Conservation (phyloP, 2,113 vertebrate species). For the Macquaria ambigua region DNA sequence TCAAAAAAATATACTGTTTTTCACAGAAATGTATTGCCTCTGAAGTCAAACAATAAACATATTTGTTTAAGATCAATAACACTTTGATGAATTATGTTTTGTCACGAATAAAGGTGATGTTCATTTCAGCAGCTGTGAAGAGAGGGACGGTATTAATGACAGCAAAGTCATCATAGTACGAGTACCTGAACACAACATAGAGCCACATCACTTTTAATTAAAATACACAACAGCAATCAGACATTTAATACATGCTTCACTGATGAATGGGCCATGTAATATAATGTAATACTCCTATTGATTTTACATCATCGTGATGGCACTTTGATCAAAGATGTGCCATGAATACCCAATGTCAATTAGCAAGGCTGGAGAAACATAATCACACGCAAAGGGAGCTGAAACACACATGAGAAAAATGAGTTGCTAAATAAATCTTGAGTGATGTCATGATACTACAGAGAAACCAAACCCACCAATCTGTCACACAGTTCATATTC, state of each 20-base stretch:
- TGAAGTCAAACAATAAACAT: neutral
- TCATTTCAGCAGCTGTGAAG: neutral
- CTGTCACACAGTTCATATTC: neutral
- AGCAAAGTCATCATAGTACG: neutral
- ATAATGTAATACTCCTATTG: constrained; percentile 14
- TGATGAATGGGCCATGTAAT: constrained; percentile 26
- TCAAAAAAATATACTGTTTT: constrained; percentile 15
- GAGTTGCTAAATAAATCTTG: neutral
- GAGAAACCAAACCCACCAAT: neutral
- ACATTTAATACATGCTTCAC: constrained; percentile 14
- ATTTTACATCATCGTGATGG: constrained; percentile 23
- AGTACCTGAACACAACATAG: neutral
- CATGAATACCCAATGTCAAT: constrained; percentile 8
- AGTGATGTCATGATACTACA: constrained; percentile 1
- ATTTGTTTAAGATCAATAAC: neutral
- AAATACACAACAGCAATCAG: constrained; percentile 12
- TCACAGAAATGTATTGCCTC: neutral
- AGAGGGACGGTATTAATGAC: neutral
- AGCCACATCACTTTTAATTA: constrained; percentile 22
- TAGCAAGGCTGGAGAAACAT: constrained; percentile 18
- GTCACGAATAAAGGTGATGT: neutral
- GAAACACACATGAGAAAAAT: neutral
- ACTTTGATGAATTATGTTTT: constrained; percentile 9
- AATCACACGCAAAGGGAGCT: neutral
- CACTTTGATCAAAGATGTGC: constrained; percentile 25